Percentiles rank a stretch among this genome's conserved stretches.
These are phyloP conservation scores for Enteromius radiatus DNA, from an alignment of 2,797 vertebrate genomes.

Conservation along the genomic window DNA sequence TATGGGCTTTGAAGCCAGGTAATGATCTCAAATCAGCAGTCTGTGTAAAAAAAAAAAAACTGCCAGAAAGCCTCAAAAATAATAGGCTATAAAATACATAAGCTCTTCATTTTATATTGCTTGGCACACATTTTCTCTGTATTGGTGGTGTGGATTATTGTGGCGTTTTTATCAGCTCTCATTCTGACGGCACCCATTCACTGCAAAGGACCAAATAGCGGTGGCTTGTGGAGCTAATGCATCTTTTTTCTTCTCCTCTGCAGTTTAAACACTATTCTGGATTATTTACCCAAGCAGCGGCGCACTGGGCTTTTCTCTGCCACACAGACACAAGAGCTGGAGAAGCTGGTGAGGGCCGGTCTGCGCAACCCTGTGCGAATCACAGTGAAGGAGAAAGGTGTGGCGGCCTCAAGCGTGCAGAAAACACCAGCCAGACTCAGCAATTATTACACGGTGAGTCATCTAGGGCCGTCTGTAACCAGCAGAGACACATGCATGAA, in stretches of 20 bases:
- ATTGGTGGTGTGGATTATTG: background rate
- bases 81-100: background rate
- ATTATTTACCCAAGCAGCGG: conserved; percentile 91
- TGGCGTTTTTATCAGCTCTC: background rate
- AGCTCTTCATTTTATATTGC: background rate
- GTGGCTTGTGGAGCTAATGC: background rate
- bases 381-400: conserved; percentile 93
- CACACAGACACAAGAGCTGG: conserved; percentile 96
- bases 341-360: conserved; percentile 93
- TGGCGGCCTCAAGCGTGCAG: conserved; percentile 80
- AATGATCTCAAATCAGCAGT: background rate
- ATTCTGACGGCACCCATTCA: background rate
- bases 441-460: conserved; percentile 91
- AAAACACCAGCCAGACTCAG: conserved; percentile 90
- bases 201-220: background rate
- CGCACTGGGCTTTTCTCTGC: conserved; percentile 96
- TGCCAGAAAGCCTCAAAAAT: background rate
- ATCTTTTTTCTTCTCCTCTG: background rate
- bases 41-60: background rate
- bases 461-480: background rate
- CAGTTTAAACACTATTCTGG: conserved; percentile 92
- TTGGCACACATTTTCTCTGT: background rate
- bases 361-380: conserved; percentile 96
- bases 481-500: background rate
- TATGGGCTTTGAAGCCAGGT: conserved; percentile 87